phyloP scores from a whole-genome alignment of 1,140 invertebrate genomes.

The Heliothis subflexa region DNA sequence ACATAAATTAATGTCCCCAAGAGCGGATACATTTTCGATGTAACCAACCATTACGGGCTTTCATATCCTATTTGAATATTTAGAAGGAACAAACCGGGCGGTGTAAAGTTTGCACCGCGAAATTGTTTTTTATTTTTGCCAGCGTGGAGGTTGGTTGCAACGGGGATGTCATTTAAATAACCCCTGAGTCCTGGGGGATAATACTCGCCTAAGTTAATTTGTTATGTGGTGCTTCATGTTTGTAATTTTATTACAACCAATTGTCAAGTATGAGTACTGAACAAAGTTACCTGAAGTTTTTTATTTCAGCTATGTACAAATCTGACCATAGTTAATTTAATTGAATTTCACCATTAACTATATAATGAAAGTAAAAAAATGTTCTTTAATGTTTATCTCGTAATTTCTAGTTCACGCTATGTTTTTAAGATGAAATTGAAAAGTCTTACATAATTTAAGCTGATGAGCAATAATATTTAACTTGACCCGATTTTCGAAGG shows the following conservation, averaged over 20 bases:
- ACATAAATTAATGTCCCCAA: conserved; percentile 73
- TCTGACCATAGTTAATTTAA: too few species aligned
- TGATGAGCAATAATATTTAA: conserved; percentile 30
- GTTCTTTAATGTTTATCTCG: too few species aligned
- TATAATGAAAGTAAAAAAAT: too few species aligned
- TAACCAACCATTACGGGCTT: conserved; percentile 79
- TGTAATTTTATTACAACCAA: conserved; percentile 4
- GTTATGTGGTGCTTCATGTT: conserved; percentile 33
- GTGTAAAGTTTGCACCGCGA: conserved; percentile 57
- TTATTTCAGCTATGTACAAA: too few species aligned
- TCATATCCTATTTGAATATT: conserved; percentile 78
- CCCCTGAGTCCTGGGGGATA: conserved; percentile 25
- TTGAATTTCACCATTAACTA: too few species aligned
- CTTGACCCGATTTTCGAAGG: conserved; percentile 41
- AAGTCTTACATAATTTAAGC: neutral
- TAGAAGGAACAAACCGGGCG: conserved; percentile 71
- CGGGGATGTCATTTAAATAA: conserved; percentile 34
- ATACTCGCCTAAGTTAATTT: conserved; percentile 44
- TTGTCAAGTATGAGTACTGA: too few species aligned
- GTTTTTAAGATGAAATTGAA: neutral
- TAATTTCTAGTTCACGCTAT: too few species aligned
- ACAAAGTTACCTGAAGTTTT: too few species aligned
- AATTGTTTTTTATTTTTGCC: conserved; percentile 57
- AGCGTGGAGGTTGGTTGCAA: conserved; percentile 19
- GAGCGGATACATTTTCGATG: conserved; percentile 64